These are phyloP conservation scores for Incurvaria masculella DNA, from an alignment of 2,888 invertebrate genomes.

Conservation along the genomic window DNA sequence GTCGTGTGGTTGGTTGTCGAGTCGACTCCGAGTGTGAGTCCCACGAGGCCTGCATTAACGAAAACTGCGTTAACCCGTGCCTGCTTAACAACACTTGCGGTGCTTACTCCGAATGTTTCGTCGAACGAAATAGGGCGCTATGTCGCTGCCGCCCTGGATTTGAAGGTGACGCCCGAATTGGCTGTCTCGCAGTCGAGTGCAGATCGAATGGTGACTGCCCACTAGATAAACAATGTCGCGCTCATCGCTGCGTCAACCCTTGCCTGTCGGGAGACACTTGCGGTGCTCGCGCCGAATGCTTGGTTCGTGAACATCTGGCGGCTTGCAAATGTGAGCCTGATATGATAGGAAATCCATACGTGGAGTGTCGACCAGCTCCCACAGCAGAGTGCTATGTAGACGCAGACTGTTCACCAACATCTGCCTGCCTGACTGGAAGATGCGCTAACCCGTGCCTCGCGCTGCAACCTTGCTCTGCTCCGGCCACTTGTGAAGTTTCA, in stretches of 20 bases:
- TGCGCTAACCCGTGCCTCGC: conserved; percentile 81
- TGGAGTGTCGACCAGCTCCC: conserved; percentile 71
- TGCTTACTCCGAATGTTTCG: conserved; percentile 77
- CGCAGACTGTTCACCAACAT: conserved; percentile 73
- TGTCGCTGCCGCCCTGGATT: conserved; percentile 82
- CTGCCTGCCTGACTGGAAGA: conserved; percentile 77
- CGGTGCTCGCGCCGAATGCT: conserved; percentile 74
- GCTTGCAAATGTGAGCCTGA: conserved; percentile 82
- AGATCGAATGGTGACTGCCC: conserved; percentile 86
- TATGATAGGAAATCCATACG: conserved; percentile 75
- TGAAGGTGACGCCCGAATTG: conserved; percentile 71
- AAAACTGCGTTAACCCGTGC: conserved; percentile 84
- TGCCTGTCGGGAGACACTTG: conserved; percentile 77
- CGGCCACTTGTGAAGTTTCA: conserved; percentile 78
- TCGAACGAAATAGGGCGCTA: conserved; percentile 66
- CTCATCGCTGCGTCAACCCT: conserved; percentile 82
- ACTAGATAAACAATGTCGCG: conserved; percentile 77
- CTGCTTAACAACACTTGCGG: conserved; percentile 77
- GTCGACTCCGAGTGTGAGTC: conserved; percentile 80
- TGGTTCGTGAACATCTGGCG: conserved; percentile 76
- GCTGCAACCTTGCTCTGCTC: conserved; percentile 74
- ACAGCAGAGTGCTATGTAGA: conserved; percentile 77
- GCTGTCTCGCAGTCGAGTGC: conserved; percentile 79
- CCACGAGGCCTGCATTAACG: conserved; percentile 80
- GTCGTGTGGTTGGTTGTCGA: conserved; percentile 78